A percentile compares a stretch with the other conserved stretches of the same genome.
Evolutionary conservation across 2,113 vertebrate genomes (phyloP).

Genomic region (Hystrix brachyura): DNA sequence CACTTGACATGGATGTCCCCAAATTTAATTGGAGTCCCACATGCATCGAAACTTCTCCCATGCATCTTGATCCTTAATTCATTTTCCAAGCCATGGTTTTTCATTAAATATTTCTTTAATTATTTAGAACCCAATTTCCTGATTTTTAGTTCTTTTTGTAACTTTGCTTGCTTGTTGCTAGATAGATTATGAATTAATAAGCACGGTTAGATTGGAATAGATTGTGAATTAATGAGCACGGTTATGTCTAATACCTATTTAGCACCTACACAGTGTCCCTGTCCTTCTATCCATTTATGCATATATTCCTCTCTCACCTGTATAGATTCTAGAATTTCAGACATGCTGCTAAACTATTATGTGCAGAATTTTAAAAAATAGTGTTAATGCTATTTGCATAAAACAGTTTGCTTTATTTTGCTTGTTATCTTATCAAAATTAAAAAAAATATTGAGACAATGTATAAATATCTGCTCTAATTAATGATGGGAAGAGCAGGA

Average conservation of each 20-base stretch:
- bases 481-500: not conserved
- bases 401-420: slow-evolving; percentile 1
- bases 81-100: not conserved
- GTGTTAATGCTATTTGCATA: slow-evolving; percentile 53
- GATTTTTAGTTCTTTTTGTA: not conserved
- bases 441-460: slow-evolving; percentile 28
- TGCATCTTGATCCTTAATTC: not conserved
- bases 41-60: not conserved
- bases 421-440: slow-evolving; percentile 62
- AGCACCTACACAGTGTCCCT: not conserved
- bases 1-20: not conserved
- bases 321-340: not conserved
- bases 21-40: not conserved
- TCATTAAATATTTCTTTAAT: not conserved
- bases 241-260: not conserved
- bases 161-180: not conserved
- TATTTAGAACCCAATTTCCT: not conserved
- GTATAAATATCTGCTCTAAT: slow-evolving; percentile 49
- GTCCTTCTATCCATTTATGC: not conserved
- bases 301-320: not conserved
- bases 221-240: not conserved
- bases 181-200: not conserved
- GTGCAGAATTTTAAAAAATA: not conserved
- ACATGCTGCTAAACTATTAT: not conserved
- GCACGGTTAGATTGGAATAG: not conserved